Evolutionary conservation across 2,797 vertebrate genomes (phyloP).

Genomic region (Sebastes diaconus): DNA sequence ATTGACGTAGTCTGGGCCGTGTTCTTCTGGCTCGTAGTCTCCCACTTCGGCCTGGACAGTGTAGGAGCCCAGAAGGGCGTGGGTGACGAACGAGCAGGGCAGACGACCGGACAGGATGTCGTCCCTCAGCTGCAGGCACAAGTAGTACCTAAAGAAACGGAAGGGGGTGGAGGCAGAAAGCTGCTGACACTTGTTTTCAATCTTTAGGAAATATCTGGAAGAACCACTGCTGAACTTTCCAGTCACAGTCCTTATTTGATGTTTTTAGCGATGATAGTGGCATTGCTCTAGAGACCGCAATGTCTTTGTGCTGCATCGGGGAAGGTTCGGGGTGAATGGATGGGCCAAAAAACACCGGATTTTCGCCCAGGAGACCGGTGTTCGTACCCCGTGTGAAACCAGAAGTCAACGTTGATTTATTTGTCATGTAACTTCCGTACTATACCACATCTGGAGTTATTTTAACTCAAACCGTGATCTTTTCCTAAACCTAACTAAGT

Average conservation of each 20-base stretch:
- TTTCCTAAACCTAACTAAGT: too few relatives aligned
- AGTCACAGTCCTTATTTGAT: neutral
- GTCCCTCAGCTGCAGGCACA: conserved; percentile 96
- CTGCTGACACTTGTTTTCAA: neutral
- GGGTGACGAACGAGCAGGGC: conserved; percentile 97
- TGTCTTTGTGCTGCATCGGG: neutral
- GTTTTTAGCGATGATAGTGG: neutral
- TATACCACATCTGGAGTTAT: too few relatives aligned
- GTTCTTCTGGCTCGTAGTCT: conserved; percentile 92
- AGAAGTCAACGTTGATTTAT: too few relatives aligned
- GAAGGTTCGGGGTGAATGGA: too few relatives aligned
- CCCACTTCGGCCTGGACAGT: conserved; percentile 95
- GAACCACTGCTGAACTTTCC: neutral
- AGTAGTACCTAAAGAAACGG: conserved; percentile 88
- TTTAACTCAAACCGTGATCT: too few relatives aligned
- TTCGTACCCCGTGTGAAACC: too few relatives aligned
- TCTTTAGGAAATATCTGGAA: neutral
- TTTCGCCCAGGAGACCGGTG: too few relatives aligned
- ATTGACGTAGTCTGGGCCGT: conserved; percentile 90
- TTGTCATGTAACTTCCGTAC: too few relatives aligned
- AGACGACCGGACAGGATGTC: conserved; percentile 96
- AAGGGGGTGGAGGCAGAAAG: neutral
- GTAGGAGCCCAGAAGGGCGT: conserved; percentile 95
- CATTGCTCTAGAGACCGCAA: neutral
- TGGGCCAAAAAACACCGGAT: too few relatives aligned